Base-by-base conservation (phyloP, 2,888 invertebrate species). In the Ditula angustiorana region DNA sequence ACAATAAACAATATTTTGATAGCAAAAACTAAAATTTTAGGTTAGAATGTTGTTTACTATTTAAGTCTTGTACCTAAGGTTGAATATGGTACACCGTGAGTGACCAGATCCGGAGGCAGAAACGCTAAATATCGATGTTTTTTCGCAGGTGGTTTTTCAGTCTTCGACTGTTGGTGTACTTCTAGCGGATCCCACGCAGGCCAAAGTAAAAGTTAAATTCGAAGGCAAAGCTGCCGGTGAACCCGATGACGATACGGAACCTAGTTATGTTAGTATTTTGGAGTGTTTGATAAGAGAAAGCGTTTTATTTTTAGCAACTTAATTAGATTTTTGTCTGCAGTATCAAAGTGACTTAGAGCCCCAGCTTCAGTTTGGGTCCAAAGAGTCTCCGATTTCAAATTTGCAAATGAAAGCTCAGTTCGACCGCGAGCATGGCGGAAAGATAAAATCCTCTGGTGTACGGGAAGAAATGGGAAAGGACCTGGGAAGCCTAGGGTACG, bases 111-210 rank as follows among this genome's bases (percentile, higher is more conserved):
- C n/a, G n/a, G n/a, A n/a, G n/a, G n/a, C n/a, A n/a, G n/a, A n/a
- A n/a, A n/a, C n/a, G n/a, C n/a, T n/a, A n/a, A n/a, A n/a, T n/a
- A n/a, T 41, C 10, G 13, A 28, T 44, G 10, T 3, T 49, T 44
- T 30, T 8, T 52, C 80, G 24, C 74, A 95, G 95, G 95, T 96
- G 44, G 95, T 95, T 46, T 96, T 94, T 81, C 95, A 95, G 80
- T 94, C 95, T 1, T 94, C 95, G 66, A 95, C 95, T 71, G 93
- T 95, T 30, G 95, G 96, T 61, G 95, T 95, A 8, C 80, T 96
- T 35, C 92, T 95, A 24, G 95, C 95, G 5, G 95, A 95, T 83
- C 95, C 95, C 0, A 90, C 93, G 49, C 93, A 93, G 75, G 95
- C 95, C 5, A 94, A 94, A 81, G 94, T 96, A 8, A 94, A 95